phyloP scores from a whole-genome alignment of 2,113 vertebrate genomes.

The Phalacrocorax carbo region DNA sequence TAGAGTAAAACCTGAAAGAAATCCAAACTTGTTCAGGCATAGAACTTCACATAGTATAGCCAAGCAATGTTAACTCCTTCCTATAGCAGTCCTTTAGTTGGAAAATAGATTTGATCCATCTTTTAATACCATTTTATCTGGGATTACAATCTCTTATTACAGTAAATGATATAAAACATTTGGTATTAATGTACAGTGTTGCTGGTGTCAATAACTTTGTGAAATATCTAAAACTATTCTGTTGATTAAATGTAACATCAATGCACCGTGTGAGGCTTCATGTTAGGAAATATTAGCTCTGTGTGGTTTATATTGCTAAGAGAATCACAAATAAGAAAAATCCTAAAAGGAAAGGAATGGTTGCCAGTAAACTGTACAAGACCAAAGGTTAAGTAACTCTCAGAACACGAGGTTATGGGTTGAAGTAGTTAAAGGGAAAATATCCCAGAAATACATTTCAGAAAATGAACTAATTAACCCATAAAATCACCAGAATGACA shows the following conservation, averaged over 20 bases:
- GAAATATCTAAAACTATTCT: background rate
- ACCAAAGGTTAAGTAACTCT: slow-evolving; percentile 61
- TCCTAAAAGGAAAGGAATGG: slow-evolving; percentile 45
- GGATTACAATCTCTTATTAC: background rate
- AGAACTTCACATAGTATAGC: background rate
- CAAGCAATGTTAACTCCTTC: slow-evolving; percentile 24
- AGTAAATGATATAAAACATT: background rate
- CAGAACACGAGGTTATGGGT: slow-evolving; percentile 41
- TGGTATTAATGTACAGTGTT: background rate
- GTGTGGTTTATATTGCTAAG: slow-evolving; percentile 10
- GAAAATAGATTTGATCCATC: background rate
- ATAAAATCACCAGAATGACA: slow-evolving; percentile 36
- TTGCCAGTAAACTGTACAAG: slow-evolving; percentile 40
- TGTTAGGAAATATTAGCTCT: slow-evolving; percentile 9
- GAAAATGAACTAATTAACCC: slow-evolving; percentile 56
- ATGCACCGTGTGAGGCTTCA: background rate
- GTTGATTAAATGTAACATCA: background rate
- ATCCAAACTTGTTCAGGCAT: slow-evolving; percentile 9
- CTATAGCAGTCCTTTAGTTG: background rate
- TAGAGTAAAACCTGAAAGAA: slow-evolving; percentile 17
- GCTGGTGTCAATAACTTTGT: background rate
- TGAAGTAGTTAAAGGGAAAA: slow-evolving; percentile 47
- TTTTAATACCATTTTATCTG: background rate
- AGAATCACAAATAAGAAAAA: slow-evolving; percentile 31
- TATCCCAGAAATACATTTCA: slow-evolving; percentile 51